Evolutionary conservation across 2,797 vertebrate genomes (phyloP), one percentile per base, ranked within the genome.

Genomic region (Gobio occitaniae): DNA sequence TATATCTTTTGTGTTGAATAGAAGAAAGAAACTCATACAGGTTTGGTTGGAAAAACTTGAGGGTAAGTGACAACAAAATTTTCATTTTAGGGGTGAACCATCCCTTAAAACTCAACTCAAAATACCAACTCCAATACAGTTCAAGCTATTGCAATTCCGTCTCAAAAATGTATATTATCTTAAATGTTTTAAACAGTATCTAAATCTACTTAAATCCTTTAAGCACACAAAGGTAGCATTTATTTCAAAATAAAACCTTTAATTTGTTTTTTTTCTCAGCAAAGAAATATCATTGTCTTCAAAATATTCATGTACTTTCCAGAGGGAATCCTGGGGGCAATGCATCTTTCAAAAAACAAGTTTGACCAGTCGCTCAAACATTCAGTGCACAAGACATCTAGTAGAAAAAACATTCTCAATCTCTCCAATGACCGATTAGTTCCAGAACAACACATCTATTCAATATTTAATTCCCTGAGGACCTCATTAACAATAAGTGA

Each of bases 211-310:
- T 38, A 8, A 38, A 38, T 54, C 10, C 54, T 17, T 19, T 7
- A 16, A 52, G 9, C 47, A 83, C 59, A 75, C 19, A 76, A 66
- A 66, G 10, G 19, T 32, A 21, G 41, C 19, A 17, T 66, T 83
- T 41, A 68, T 76, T 81, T 86, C 3, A 11, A 85, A 82, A 75
- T 84, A 89, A 78, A 87, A 85, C 38, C 44, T 74, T 50, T 77
- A 12, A 78, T 91, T 87, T 82, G 89, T 17, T 6, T 88, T 89
- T 54, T 80, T 63, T 50, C 6, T 50, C 6, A 56, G 52, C 16
- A 74, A 74, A 74, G 4, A 77, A 86, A 80, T 17, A 47, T 29
- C 9, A 36, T 6, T 61, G 59, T 47, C 19, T 48, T 52, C 25
- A 74, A 50, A 65, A 66, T 52, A 52, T 69, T 38, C 4, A 54